Evolutionary conservation across 2,797 vertebrate species (phyloP).

Genomic region (Lemur catta): DNA sequence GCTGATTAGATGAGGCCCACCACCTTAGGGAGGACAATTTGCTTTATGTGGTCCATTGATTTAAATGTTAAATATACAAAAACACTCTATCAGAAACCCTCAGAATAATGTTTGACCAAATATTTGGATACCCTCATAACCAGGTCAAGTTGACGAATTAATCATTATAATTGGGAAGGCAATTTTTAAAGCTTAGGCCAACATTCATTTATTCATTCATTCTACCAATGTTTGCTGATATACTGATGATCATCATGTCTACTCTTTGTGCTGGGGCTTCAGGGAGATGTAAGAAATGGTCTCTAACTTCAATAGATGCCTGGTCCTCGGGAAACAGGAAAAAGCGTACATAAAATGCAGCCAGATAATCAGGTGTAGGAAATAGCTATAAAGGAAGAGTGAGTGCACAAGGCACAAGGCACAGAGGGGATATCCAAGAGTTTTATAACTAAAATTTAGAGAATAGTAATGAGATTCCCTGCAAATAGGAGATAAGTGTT

Average conservation of each 20-base stretch:
- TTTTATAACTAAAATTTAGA: not conserved
- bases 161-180: not conserved
- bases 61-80: not conserved
- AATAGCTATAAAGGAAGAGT: not conserved
- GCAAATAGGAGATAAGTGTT: not conserved
- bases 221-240: not conserved
- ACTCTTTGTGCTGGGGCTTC: not conserved
- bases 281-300: not conserved
- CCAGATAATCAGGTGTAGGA: not conserved
- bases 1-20: not conserved
- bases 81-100: not conserved
- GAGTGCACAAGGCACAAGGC: not conserved
- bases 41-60: not conserved
- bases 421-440: not conserved
- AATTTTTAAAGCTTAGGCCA: not conserved
- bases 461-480: not conserved
- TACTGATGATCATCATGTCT: not conserved
- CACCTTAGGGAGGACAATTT: not conserved
- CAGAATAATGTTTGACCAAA: not conserved
- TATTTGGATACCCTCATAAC: not conserved
- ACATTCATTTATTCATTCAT: not conserved
- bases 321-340: not conserved
- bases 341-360: not conserved
- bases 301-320: not conserved
- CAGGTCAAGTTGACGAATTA: not conserved